Evolutionary conservation across 2,797 vertebrate genomes (phyloP).

Genomic region (Ptychadena robeensis): DNA sequence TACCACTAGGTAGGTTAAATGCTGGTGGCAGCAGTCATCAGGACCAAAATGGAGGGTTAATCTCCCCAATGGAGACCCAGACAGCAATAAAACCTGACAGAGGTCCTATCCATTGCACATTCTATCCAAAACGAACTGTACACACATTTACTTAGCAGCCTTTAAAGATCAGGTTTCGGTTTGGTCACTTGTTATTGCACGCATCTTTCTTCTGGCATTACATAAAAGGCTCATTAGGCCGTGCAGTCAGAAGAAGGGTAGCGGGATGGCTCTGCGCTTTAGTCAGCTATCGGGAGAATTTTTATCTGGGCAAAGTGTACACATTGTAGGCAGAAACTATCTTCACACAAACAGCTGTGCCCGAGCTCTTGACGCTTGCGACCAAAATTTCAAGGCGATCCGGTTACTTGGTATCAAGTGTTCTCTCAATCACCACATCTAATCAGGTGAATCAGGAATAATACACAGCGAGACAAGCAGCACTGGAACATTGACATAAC

Average conservation of each 20-base stretch:
- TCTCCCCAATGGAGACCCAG: not conserved
- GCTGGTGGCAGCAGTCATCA: not conserved
- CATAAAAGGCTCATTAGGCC: not conserved
- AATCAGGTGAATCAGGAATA: not conserved
- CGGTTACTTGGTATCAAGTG: slow-evolving; percentile 4
- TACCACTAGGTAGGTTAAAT: too few species aligned
- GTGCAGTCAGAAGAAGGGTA: not conserved
- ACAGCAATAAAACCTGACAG: not conserved
- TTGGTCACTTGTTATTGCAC: not conserved
- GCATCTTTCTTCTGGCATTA: not conserved
- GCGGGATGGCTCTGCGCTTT: not conserved
- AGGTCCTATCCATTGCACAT: not conserved
- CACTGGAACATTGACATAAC: slow-evolving; percentile 21
- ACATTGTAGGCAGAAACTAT: not conserved
- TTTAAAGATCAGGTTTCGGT: not conserved
- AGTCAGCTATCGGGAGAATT: slow-evolving; percentile 18
- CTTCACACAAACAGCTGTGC: slow-evolving; percentile 30
- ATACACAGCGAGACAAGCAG: not conserved
- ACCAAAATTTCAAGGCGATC: slow-evolving; percentile 23
- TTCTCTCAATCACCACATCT: slow-evolving; percentile 1
- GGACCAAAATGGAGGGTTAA: not conserved
- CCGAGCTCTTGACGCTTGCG: not conserved
- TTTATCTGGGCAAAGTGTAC: not conserved
- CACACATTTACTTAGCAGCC: too few species aligned
- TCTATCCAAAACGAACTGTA: not conserved